Percentiles rank a stretch among this genome's conserved stretches.
Evolutionary conservation across 2,113 vertebrate species (phyloP).

Genomic region (Lichenostomus cassidix): DNA sequence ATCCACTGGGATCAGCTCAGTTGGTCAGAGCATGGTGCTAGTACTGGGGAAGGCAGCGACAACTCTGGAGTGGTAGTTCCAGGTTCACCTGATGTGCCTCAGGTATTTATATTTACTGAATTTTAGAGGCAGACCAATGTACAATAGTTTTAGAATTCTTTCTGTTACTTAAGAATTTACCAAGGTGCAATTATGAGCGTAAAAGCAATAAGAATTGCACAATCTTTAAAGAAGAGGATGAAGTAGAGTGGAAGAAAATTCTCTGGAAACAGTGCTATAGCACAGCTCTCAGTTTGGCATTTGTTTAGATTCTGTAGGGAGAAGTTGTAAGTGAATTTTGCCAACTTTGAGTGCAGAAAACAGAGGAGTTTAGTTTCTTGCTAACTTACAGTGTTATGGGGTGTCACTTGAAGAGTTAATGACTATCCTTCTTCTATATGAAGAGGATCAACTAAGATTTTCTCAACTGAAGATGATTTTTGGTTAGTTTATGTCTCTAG

Average conservation of each 20-base stretch:
- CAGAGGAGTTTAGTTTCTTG: not conserved
- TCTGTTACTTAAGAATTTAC: not conserved
- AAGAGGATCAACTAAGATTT: not conserved
- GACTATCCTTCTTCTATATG: not conserved
- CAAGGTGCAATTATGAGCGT: not conserved
- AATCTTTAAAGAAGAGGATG: not conserved
- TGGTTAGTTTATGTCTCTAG: not conserved
- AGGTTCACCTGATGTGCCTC: not conserved
- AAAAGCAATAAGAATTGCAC: not conserved
- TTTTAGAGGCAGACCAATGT: not conserved
- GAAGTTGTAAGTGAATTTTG: not conserved
- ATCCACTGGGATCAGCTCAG: not conserved
- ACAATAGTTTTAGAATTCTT: not conserved
- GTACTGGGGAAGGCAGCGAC: constrained; percentile 57
- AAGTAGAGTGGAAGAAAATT: not conserved
- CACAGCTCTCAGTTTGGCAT: not conserved
- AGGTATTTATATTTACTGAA: not conserved
- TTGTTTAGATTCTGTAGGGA: not conserved
- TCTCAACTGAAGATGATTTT: not conserved
- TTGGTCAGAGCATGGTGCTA: not conserved
- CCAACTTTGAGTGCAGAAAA: not conserved
- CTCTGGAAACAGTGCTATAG: not conserved
- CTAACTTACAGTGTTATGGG: not conserved
- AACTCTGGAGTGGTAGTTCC: not conserved
- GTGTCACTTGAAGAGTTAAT: not conserved